A percentile compares a stretch with the other conserved stretches of the same genome.
These are phyloP conservation scores for Congeria kusceri DNA, from an alignment of 2,888 invertebrate species.

Conservation along the genomic window DNA sequence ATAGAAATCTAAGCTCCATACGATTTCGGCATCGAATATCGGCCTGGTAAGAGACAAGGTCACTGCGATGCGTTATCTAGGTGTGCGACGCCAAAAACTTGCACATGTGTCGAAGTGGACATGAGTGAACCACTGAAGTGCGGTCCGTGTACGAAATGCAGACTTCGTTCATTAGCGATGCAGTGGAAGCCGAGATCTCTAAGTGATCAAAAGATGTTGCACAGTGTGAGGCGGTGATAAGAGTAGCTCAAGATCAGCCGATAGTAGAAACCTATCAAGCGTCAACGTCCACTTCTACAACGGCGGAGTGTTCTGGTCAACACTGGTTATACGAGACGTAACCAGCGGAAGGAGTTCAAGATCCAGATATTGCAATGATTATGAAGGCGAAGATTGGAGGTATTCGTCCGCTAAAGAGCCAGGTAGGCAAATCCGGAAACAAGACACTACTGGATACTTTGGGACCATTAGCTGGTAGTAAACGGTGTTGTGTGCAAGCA, in stretches of 20 bases:
- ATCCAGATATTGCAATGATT: not conserved
- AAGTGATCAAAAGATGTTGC: not conserved
- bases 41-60: not conserved
- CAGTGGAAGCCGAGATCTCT: not conserved
- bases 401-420: not conserved
- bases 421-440: not conserved
- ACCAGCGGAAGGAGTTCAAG: not conserved
- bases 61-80: slow-evolving; percentile 10
- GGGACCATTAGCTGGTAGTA: not conserved
- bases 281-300: not conserved
- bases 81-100: not conserved
- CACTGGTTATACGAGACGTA: not conserved
- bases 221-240: not conserved
- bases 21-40: slow-evolving; percentile 9
- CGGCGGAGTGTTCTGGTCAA: not conserved
- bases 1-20: slow-evolving; percentile 9
- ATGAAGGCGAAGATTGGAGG: not conserved
- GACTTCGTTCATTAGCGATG: not conserved
- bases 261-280: not conserved
- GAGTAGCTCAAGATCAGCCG: not conserved
- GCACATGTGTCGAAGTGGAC: slow-evolving; percentile 4
- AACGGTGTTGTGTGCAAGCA: not conserved
- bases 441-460: not conserved
- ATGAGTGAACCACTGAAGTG: slow-evolving; percentile 35
- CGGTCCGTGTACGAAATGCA: slow-evolving; percentile 2